Evolutionary conservation across 92 coral and sea anemone species (phyloP).

Genomic region (Phymanthus crucifer): DNA sequence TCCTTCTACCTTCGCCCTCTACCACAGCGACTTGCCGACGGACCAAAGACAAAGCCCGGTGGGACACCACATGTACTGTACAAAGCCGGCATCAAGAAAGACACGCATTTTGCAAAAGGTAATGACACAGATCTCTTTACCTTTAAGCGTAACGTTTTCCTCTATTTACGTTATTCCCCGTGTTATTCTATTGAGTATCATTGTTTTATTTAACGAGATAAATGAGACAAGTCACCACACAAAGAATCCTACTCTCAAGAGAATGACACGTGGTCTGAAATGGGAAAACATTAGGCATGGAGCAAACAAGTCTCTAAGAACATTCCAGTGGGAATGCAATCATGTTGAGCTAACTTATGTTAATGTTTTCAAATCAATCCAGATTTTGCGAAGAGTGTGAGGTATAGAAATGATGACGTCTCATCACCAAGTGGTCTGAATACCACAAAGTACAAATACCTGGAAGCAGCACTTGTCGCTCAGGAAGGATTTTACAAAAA

Average conservation of each 20-base stretch:
- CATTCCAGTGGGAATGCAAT: too few species aligned
- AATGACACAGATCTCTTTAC: too few species aligned
- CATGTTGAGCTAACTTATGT: too few species aligned
- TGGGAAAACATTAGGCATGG: too few species aligned
- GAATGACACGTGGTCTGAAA: too few species aligned
- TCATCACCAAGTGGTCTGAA: neutral
- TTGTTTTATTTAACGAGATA: too few species aligned
- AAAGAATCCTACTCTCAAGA: too few species aligned
- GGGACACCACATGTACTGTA: neutral
- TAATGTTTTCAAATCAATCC: neutral
- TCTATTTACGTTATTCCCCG: too few species aligned
- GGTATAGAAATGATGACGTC: neutral
- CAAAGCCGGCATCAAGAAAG: neutral
- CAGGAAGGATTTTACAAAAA: conserved; percentile 44
- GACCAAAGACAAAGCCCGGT: neutral
- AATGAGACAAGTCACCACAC: too few species aligned
- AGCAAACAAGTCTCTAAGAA: too few species aligned
- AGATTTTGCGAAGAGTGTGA: neutral
- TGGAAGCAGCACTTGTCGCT: conserved; percentile 64
- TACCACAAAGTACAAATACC: conserved; percentile 18
- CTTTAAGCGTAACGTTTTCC: too few species aligned
- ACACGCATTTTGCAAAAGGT: neutral
- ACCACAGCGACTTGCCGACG: neutral
- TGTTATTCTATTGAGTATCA: too few species aligned
- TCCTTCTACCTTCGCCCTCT: conserved; percentile 18